Conservation (phyloP, 2,797 vertebrate species). For the Acanthiza pusilla region DNA sequence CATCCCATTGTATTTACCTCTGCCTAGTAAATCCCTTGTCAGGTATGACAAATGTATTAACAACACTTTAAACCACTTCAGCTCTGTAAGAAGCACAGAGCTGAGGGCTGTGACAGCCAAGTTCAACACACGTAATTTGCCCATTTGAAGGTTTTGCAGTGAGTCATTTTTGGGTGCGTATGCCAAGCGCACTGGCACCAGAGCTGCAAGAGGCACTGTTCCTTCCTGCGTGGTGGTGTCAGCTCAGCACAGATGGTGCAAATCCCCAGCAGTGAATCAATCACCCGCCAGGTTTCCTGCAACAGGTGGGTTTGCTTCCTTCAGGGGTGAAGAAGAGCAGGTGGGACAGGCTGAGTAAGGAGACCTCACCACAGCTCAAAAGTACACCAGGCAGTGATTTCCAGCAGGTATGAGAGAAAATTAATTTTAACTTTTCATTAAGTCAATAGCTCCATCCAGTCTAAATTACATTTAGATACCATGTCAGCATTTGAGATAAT, state of each 20-base stretch:
- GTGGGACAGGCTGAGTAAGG: not conserved
- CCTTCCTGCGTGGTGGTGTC: not conserved
- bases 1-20: not conserved
- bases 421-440: not conserved
- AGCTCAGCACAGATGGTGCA: not conserved
- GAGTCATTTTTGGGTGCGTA: not conserved
- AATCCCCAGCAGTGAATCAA: not conserved
- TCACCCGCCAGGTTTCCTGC: fast-evolving
- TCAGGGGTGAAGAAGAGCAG: not conserved
- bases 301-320: not conserved
- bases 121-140: not conserved
- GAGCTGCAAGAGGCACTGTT: not conserved
- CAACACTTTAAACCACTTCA: not conserved
- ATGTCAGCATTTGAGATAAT: not conserved
- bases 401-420: not conserved
- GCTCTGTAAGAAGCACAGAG: not conserved
- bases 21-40: not conserved
- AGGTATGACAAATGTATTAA: not conserved
- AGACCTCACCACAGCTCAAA: not conserved
- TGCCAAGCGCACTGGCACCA: fast-evolving
- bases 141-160: not conserved
- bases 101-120: not conserved
- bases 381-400: not conserved
- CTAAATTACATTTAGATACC: not conserved
- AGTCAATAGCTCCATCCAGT: not conserved